Evolutionary conservation across 2,113 vertebrate genomes (phyloP).

Genomic region (Crotalus horridus): DNA sequence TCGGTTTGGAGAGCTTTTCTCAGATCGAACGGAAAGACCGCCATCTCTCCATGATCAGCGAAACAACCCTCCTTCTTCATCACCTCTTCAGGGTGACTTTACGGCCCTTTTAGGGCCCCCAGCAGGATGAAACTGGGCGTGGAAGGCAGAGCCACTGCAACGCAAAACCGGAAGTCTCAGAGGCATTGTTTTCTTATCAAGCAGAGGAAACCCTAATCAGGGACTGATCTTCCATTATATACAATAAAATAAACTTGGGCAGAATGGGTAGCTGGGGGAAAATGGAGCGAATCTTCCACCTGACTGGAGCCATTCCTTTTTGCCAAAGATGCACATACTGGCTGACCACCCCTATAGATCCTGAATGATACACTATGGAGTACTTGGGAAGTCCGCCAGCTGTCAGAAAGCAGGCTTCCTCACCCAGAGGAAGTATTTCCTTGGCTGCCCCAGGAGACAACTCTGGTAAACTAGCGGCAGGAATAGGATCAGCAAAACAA

Average conservation of each 20-base stretch:
- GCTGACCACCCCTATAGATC: background rate
- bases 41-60: too few relatives aligned
- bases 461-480: conserved; percentile 28
- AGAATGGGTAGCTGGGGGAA: background rate
- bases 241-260: background rate
- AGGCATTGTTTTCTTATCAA: background rate
- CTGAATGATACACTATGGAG: background rate
- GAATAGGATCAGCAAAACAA: background rate
- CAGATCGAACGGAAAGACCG: too few relatives aligned
- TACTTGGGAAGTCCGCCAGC: background rate
- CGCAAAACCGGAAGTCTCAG: too few relatives aligned
- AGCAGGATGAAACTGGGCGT: too few relatives aligned
- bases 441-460: background rate
- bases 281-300: background rate
- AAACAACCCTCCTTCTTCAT: too few relatives aligned
- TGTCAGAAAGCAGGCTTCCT: background rate
- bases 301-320: background rate
- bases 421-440: background rate
- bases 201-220: background rate
- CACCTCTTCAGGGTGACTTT: too few relatives aligned
- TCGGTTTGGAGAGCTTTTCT: too few relatives aligned
- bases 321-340: background rate
- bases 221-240: background rate
- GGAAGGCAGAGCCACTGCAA: too few relatives aligned
- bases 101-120: too few relatives aligned